Conservation (phyloP, 2,113 vertebrate species). For the Psittacara wagleri region DNA sequence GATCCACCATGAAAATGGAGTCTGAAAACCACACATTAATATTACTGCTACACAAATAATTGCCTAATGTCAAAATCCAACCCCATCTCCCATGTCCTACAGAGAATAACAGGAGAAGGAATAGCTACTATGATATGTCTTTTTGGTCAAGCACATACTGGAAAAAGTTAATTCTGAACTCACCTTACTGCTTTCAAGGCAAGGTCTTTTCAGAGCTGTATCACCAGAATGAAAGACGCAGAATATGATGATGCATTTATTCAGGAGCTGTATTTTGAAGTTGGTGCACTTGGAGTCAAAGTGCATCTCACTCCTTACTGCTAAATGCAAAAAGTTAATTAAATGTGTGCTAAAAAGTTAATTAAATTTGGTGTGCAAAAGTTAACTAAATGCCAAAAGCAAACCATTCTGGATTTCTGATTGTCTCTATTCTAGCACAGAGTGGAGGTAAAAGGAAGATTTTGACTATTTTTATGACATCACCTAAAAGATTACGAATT, state of each 20-base stretch:
- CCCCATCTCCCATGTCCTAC: accelerated
- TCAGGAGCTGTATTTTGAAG: not conserved
- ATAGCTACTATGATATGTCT: accelerated
- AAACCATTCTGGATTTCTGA: not conserved
- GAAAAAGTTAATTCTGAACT: not conserved
- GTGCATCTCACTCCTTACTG: not conserved
- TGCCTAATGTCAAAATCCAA: not conserved
- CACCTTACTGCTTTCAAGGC: not conserved
- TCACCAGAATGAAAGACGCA: not conserved
- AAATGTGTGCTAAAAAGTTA: not conserved
- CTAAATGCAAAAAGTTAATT: not conserved
- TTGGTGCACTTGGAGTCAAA: not conserved
- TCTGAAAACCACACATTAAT: not conserved
- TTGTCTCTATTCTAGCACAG: not conserved
- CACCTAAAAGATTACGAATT: not conserved
- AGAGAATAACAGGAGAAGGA: not conserved
- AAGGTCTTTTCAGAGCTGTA: not conserved
- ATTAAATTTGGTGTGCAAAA: not conserved
- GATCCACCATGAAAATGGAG: not conserved
- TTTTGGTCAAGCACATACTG: not conserved
- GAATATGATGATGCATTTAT: not conserved
- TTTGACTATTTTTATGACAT: not conserved
- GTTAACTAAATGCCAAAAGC: not conserved
- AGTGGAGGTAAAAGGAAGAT: not conserved
- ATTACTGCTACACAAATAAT: not conserved